These are phyloP conservation scores for Diadromus collaris DNA, from an alignment of 2,888 invertebrate species.

Conservation along the genomic window DNA sequence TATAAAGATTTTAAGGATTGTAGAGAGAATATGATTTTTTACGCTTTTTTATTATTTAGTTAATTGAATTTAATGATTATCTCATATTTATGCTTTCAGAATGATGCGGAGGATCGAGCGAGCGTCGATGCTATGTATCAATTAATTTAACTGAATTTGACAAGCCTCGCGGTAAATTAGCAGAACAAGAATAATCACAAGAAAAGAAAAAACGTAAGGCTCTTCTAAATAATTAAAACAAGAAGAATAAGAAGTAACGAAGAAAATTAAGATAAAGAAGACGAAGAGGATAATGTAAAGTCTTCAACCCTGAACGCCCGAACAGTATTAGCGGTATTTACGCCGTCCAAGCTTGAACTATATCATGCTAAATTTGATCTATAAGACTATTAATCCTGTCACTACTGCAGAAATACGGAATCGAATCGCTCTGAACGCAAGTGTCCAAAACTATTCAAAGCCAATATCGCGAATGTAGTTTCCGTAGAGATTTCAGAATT, in stretches of 20 bases:
- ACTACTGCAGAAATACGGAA: slow-evolving; percentile 47
- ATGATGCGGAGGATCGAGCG: slow-evolving; percentile 60
- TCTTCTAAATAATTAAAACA: slow-evolving; percentile 31
- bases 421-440: slow-evolving; percentile 19
- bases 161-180: slow-evolving; percentile 45
- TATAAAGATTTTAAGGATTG: neutral
- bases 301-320: slow-evolving; percentile 66
- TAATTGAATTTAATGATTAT: slow-evolving; percentile 39
- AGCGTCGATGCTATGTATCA: slow-evolving; percentile 62
- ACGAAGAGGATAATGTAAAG: slow-evolving; percentile 35
- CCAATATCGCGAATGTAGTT: neutral
- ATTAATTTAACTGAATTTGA: slow-evolving; percentile 63
- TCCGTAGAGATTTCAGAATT: neutral
- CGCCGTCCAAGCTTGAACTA: slow-evolving; percentile 70
- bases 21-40: neutral
- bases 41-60: neutral
- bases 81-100: slow-evolving; percentile 64
- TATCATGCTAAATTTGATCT: slow-evolving; percentile 61
- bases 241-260: slow-evolving; percentile 58
- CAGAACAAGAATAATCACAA: slow-evolving; percentile 58
- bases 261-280: slow-evolving; percentile 43
- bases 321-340: slow-evolving; percentile 73
- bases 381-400: slow-evolving; percentile 41
- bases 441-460: slow-evolving; percentile 34
- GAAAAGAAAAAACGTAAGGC: slow-evolving; percentile 8